phyloP scores from a whole-genome alignment of 2,888 invertebrate genomes.

The Pediacus dermestoides region DNA sequence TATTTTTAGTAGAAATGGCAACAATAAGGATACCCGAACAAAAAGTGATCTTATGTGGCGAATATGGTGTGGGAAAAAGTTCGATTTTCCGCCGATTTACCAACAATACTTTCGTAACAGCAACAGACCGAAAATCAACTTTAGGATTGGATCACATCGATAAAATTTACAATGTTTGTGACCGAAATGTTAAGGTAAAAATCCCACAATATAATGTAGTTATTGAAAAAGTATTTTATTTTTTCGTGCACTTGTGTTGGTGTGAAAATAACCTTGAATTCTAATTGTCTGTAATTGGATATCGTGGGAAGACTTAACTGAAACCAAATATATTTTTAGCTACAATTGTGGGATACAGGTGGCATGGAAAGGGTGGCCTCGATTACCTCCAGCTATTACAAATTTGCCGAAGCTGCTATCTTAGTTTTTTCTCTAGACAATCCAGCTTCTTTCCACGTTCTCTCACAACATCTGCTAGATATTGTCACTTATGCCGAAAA shows the following conservation, averaged over 20 bases:
- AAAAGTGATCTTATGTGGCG: constrained; percentile 92
- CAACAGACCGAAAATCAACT: constrained; percentile 80
- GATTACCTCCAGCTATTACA: constrained; percentile 92
- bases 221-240: too few relatives aligned
- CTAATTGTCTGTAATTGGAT: too few relatives aligned
- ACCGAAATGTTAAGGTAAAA: constrained; percentile 75
- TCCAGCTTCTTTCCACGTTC: constrained; percentile 85
- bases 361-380: constrained; percentile 96
- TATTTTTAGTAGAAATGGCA: too few relatives aligned
- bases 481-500: constrained; percentile 93
- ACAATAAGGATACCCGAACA: constrained; percentile 78
- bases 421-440: constrained; percentile 88
- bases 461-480: constrained; percentile 89
- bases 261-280: constrained; percentile 2
- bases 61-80: constrained; percentile 94
- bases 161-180: constrained; percentile 71
- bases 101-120: constrained; percentile 82
- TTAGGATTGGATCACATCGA: constrained; percentile 89
- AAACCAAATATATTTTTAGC: too few relatives aligned
- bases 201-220: too few relatives aligned
- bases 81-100: constrained; percentile 89
- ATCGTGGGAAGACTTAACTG: too few relatives aligned
- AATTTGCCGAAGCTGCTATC: constrained; percentile 92
- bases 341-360: constrained; percentile 95
- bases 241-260: neutral